Evolutionary conservation across 2,888 invertebrate genomes (phyloP), one percentile per base, ranked within the genome.

Genomic region (Germaria angustata): DNA sequence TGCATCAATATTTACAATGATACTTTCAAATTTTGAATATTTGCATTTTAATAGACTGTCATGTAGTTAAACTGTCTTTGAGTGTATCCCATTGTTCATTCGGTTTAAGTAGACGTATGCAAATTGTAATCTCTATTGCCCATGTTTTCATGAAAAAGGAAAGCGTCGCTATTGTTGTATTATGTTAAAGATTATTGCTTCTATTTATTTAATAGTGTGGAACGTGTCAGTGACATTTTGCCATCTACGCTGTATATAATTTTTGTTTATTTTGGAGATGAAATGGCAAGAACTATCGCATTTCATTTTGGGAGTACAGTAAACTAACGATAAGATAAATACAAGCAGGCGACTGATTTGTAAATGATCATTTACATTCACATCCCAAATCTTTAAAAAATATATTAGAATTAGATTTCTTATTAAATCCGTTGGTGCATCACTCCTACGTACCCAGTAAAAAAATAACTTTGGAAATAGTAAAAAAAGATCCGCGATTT

Each of bases 151-250:
- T n/a, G n/a, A n/a, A n/a, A 55, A 28, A 41, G 11, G 39, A 34
- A 6, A 17, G 4, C 36, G 9, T 28, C 36, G 24, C 39, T 63
- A 17, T 65, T 55, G 36, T 63, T 39, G 13, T 57, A 3, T 55
- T 15, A 39, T 65, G 28, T 39, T 71, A 49, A 79, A 72, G 79
- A 72, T 65, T 72, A 79, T 79, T 57, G 57, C 65, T 49, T 71
- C 41, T n/a, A n/a, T n/a, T n/a, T n/a, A 5, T 55, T 46, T 44
- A 46, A 57, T 46, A 15, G 5, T 9, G 20, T 34, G 57, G 4
- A 65, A 57, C 49, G 55, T 72, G 46, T 65, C 78, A 65, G 46
- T 57, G 71, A 71, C 46, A 55, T 46, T 78, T 41, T 69, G 17
- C 24, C 17, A 66, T 28, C 32, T 57, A 51, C 44, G 44, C 24